Conservation (phyloP, 2,888 invertebrate genomes). For the Mongoloraphidia duomilia region DNA sequence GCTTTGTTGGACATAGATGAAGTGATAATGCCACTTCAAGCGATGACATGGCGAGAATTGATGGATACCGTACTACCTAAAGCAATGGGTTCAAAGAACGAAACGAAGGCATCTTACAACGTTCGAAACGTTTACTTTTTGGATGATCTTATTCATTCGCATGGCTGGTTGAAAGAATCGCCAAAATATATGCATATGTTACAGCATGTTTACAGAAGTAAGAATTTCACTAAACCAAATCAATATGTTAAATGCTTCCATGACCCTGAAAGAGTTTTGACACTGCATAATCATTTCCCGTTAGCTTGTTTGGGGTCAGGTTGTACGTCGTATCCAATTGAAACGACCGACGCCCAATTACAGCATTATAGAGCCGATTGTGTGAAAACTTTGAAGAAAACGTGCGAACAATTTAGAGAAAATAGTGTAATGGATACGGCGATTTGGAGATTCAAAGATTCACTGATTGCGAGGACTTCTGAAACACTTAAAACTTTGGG, state of each 20-base stretch:
- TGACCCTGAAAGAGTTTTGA: conserved; percentile 75
- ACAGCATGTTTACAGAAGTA: conserved; percentile 79
- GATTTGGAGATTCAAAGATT: conserved; percentile 76
- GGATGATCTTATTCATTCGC: conserved; percentile 69
- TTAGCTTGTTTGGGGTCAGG: conserved; percentile 66
- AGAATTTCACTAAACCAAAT: conserved; percentile 84
- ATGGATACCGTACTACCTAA: conserved; percentile 58
- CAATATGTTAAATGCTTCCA: conserved; percentile 91
- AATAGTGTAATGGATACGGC: conserved; percentile 72
- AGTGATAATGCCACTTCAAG: conserved; percentile 78
- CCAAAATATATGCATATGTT: conserved; percentile 87
- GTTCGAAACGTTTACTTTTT: conserved; percentile 87
- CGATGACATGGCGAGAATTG: conserved; percentile 57
- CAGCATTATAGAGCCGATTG: conserved; percentile 92
- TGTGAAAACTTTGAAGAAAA: conserved; percentile 71
- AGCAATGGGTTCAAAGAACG: conserved; percentile 46
- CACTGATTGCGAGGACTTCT: conserved; percentile 53
- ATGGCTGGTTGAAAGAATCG: conserved; percentile 65
- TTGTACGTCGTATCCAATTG: conserved; percentile 74
- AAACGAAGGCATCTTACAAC: conserved; percentile 66
- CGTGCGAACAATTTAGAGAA: conserved; percentile 68
- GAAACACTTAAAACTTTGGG: conserved; percentile 56
- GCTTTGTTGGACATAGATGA: conserved; percentile 90
- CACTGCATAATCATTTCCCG: conserved; percentile 87
- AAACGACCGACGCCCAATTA: conserved; percentile 69